A percentile compares a stretch with the other conserved stretches of the same genome.
Conservation (phyloP, 2,888 invertebrate species). For the Argynnis bischoffii region DNA sequence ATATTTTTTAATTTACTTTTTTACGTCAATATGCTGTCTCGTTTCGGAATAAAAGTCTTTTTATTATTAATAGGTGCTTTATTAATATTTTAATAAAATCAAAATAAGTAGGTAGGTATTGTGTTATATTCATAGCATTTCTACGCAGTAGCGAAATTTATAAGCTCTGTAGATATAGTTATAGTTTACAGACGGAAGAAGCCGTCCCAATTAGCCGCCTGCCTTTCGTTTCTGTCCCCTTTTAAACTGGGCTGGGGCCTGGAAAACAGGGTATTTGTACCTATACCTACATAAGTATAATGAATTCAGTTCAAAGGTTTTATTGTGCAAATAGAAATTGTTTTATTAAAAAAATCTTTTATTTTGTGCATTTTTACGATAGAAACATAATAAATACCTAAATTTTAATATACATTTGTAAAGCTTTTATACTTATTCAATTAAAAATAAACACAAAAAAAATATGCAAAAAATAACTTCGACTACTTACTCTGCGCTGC, state of each 20-base stretch:
- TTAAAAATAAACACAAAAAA: too few species aligned
- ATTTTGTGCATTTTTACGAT: too few species aligned
- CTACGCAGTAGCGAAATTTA: background rate
- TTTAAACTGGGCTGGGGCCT: conserved; percentile 28
- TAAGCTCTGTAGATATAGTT: conserved; percentile 8
- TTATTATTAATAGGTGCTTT: too few species aligned
- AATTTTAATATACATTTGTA: background rate
- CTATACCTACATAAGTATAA: conserved; percentile 10
- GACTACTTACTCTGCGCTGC: too few species aligned
- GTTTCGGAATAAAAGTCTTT: too few species aligned
- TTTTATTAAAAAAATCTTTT: background rate
- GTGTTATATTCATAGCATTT: background rate
- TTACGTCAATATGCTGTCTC: too few species aligned
- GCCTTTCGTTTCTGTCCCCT: conserved; percentile 24
- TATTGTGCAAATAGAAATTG: background rate
- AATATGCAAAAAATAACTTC: background rate
- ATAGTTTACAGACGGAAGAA: conserved; percentile 36
- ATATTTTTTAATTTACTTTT: too few species aligned
- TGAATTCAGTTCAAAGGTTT: conserved; percentile 1
- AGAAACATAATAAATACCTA: too few species aligned
- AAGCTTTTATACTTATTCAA: background rate
- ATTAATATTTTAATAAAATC: too few species aligned
- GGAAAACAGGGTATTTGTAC: conserved; percentile 29
- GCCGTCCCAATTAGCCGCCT: conserved; percentile 35
- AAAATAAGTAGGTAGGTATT: too few species aligned